Conservation (phyloP, 2,113 vertebrate genomes). For the Hyperopisus bebe region DNA sequence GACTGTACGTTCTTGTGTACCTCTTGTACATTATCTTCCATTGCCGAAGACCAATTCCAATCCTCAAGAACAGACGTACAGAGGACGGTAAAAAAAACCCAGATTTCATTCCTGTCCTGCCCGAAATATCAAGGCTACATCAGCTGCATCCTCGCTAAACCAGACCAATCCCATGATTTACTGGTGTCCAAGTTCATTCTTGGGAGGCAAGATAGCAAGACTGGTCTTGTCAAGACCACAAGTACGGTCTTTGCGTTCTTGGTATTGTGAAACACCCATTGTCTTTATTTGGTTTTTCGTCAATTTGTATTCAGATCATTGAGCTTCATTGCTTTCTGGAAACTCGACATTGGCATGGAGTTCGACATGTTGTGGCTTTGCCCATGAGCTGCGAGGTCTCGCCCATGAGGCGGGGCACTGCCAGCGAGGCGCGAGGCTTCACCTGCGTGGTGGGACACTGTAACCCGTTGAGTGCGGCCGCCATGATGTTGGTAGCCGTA, state of each 20-base stretch:
- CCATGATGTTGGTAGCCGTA: conserved; percentile 54
- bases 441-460: conserved; percentile 82
- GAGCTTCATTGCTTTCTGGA: background rate
- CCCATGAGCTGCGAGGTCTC: background rate
- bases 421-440: background rate
- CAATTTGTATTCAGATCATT: background rate
- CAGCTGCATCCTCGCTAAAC: background rate
- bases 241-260: background rate
- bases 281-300: background rate
- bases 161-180: background rate
- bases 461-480: conserved; percentile 55
- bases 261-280: background rate
- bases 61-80: background rate
- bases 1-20: too few relatives aligned
- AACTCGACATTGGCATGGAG: background rate
- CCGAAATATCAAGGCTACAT: background rate
- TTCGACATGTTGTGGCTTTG: background rate
- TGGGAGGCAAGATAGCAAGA: background rate
- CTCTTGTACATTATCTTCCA: too few relatives aligned
- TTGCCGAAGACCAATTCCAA: too few relatives aligned
- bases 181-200: background rate
- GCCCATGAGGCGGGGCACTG: background rate
- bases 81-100: too few relatives aligned
- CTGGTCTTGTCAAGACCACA: background rate
- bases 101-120: background rate